Evolutionary conservation across 2,797 vertebrate genomes (phyloP).

Genomic region (Pyrrhura leucotis): DNA sequence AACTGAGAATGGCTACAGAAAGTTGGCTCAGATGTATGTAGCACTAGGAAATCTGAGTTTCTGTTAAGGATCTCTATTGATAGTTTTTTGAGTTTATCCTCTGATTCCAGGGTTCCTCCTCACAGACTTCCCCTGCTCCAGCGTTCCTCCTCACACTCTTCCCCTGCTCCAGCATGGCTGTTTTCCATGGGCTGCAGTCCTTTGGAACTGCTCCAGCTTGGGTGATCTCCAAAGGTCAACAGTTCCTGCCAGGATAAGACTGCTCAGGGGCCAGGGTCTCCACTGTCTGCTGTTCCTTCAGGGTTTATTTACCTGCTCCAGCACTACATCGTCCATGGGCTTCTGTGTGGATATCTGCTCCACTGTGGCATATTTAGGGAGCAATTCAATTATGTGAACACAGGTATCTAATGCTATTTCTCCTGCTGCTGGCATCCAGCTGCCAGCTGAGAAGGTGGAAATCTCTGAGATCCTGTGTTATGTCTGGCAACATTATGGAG

Average conservation of each 20-base stretch:
- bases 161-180: not conserved
- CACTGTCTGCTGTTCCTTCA: not conserved
- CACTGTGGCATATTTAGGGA: not conserved
- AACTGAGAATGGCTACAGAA: not conserved
- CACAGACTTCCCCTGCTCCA: not conserved
- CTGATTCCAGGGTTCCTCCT: not conserved
- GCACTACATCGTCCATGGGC: not conserved
- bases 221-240: not conserved
- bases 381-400: not conserved
- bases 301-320: not conserved
- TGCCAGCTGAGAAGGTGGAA: not conserved
- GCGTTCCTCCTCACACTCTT: not conserved
- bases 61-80: not conserved
- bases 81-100: not conserved
- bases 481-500: not conserved
- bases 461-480: not conserved
- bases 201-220: not conserved
- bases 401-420: too few relatives aligned
- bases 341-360: not conserved
- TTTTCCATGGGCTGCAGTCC: not conserved
- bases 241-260: not conserved
- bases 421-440: not conserved
- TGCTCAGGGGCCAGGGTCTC: accelerated
- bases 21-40: not conserved
- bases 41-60: not conserved